phyloP scores from a whole-genome alignment of 2,113 vertebrate species.

The Typhlomys cinereus region DNA sequence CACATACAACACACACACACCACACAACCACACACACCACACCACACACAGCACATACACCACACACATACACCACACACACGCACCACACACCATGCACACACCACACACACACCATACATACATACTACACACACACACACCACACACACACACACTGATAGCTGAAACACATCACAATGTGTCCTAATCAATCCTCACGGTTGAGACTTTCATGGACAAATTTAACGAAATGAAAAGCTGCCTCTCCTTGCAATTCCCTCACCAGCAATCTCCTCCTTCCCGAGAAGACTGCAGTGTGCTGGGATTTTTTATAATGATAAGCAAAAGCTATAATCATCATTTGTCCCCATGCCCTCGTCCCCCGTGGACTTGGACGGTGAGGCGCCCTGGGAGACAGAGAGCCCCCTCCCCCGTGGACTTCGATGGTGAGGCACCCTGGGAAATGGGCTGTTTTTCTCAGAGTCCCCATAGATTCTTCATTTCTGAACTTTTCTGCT shows the following conservation, averaged over 20 bases:
- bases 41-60: too few species aligned
- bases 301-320: constrained; percentile 33
- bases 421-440: rapidly evolving
- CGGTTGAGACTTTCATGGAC: background rate
- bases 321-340: background rate
- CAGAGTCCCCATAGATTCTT: background rate
- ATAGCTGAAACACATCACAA: background rate
- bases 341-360: background rate
- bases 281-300: background rate
- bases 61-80: too few species aligned
- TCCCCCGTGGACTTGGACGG: background rate
- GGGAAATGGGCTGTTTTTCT: background rate
- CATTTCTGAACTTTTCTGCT: background rate
- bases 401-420: background rate
- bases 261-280: background rate
- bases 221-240: background rate
- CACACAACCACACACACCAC: too few species aligned
- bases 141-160: too few species aligned
- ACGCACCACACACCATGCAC: too few species aligned
- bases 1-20: too few species aligned
- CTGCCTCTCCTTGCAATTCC: background rate
- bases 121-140: too few species aligned
- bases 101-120: too few species aligned
- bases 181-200: background rate
- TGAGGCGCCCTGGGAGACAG: background rate